Conservation (phyloP, 2,113 vertebrate genomes). For the Rhagologus leucostigma region DNA sequence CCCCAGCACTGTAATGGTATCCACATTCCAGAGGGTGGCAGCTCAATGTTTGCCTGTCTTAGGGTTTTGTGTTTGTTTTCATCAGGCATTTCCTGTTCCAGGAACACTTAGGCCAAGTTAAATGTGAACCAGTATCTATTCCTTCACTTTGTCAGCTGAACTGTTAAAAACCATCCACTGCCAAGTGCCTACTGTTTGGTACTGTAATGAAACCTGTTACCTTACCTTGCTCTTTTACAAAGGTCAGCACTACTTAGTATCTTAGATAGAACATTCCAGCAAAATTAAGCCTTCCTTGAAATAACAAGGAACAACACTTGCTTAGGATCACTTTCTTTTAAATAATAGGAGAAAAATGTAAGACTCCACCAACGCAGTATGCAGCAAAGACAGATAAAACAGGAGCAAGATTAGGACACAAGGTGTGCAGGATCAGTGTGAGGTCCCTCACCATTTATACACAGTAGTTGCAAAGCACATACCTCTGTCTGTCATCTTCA, state of each 20-base stretch:
- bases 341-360: background rate
- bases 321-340: background rate
- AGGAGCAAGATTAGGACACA: background rate
- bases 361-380: background rate
- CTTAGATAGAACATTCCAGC: background rate
- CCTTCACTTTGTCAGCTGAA: background rate
- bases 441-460: background rate
- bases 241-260: background rate
- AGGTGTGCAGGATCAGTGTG: background rate
- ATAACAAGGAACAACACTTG: background rate
- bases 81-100: background rate
- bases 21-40: slow-evolving; percentile 30
- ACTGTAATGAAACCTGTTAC: background rate
- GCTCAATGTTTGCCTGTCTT: background rate
- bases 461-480: slow-evolving; percentile 13
- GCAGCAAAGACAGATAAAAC: background rate
- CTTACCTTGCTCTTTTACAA: background rate
- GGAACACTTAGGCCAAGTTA: background rate
- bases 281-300: background rate
- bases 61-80: background rate
- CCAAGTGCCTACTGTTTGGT: background rate
- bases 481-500: slow-evolving; percentile 75
- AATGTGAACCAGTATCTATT: background rate
- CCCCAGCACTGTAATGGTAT: background rate
- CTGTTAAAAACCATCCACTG: background rate